A percentile compares a stretch with the other conserved stretches of the same genome.
Evolutionary conservation across 2,113 vertebrate genomes (phyloP).

Genomic region (Garra rufa): DNA sequence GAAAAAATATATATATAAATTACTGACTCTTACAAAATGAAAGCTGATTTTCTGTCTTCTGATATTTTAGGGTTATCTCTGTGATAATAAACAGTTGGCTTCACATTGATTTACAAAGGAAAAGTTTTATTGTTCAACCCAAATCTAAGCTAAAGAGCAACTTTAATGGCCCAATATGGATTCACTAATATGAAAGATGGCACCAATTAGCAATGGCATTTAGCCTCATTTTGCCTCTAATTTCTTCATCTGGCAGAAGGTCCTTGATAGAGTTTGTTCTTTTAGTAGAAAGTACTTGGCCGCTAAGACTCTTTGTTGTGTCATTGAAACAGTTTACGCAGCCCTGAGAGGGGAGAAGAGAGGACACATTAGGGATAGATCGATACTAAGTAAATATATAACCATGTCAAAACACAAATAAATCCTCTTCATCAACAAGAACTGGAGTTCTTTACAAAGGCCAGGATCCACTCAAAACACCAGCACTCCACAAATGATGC

Average conservation of each 20-base stretch:
- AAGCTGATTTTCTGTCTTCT: neutral
- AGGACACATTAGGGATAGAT: conserved; percentile 55
- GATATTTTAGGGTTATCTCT: neutral
- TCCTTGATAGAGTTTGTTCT: conserved; percentile 24
- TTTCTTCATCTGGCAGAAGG: neutral
- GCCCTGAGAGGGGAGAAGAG: conserved; percentile 23
- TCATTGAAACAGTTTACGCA: conserved; percentile 45
- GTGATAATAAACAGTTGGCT: neutral
- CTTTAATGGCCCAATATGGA: conserved; percentile 22
- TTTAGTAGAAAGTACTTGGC: conserved; percentile 23
- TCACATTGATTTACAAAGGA: neutral
- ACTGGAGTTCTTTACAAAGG: conserved; percentile 29
- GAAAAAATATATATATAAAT: too few species aligned
- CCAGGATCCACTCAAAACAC: neutral
- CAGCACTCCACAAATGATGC: conserved; percentile 34
- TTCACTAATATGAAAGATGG: conserved; percentile 24
- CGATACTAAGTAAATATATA: conserved; percentile 61
- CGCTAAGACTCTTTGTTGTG: conserved; percentile 36
- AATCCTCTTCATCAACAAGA: conserved; percentile 60
- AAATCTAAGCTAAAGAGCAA: conserved; percentile 23
- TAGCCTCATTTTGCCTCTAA: conserved; percentile 27
- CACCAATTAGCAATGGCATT: conserved; percentile 19
- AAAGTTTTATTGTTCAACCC: neutral
- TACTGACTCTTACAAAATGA: neutral
- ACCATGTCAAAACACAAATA: conserved; percentile 60